Evolutionary conservation across 2,797 vertebrate species (phyloP).

Genomic region (Thunnus albacares): DNA sequence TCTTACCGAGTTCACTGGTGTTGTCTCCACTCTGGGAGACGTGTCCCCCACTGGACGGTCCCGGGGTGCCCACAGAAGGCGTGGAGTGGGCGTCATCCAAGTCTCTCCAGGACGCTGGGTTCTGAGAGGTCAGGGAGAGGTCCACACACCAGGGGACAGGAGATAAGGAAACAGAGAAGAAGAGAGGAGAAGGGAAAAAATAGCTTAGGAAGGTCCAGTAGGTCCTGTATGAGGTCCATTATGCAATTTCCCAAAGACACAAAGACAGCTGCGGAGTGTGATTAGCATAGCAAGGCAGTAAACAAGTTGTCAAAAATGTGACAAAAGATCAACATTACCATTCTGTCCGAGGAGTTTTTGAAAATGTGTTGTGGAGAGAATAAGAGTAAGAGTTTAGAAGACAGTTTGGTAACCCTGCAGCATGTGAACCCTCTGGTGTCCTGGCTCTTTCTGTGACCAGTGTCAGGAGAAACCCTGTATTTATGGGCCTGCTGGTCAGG

Average conservation of each 20-base stretch:
- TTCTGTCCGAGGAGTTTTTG: slow-evolving; percentile 28
- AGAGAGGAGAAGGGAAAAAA: slow-evolving; percentile 21
- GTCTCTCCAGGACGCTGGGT: slow-evolving; percentile 96
- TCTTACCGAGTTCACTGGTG: slow-evolving; percentile 97
- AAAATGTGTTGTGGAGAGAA: slow-evolving; percentile 1
- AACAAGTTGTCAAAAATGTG: neutral
- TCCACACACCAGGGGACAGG: slow-evolving; percentile 81
- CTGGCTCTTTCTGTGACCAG: slow-evolving; percentile 32
- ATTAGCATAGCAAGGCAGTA: slow-evolving; percentile 33
- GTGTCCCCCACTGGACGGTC: slow-evolving; percentile 96
- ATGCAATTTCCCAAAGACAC: slow-evolving; percentile 39
- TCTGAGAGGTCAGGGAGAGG: slow-evolving; percentile 86
- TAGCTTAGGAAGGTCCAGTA: slow-evolving; percentile 41
- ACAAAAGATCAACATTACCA: slow-evolving; percentile 59
- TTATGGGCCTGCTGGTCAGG: slow-evolving; percentile 59
- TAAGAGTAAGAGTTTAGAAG: neutral
- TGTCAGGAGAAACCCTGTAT: slow-evolving; percentile 47
- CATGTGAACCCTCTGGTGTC: slow-evolving; percentile 18
- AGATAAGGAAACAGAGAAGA: slow-evolving; percentile 40
- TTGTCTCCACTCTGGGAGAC: slow-evolving; percentile 97
- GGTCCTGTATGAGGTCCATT: slow-evolving; percentile 49
- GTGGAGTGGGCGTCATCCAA: slow-evolving; percentile 95
- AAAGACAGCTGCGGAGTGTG: slow-evolving; percentile 22
- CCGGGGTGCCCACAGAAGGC: slow-evolving; percentile 95
- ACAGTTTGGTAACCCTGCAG: slow-evolving; percentile 4